phyloP scores from a whole-genome alignment of 2,113 vertebrate genomes.

The Cyanoderma ruficeps region DNA sequence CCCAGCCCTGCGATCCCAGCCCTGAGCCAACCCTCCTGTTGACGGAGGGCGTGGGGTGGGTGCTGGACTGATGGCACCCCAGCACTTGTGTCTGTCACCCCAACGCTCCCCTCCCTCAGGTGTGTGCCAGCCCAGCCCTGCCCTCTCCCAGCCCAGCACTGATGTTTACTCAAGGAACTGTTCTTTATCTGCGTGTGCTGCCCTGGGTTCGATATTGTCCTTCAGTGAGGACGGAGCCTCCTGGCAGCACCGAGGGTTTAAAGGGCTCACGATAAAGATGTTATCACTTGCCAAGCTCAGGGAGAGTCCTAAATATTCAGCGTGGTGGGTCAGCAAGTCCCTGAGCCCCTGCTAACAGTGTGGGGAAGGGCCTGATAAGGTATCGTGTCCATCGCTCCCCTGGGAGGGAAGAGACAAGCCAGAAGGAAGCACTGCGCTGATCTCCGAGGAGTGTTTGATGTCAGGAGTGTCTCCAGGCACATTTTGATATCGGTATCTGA shows the following conservation, averaged over 20 bases:
- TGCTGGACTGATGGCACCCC: background rate
- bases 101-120: background rate
- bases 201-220: background rate
- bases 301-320: background rate
- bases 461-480: background rate
- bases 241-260: background rate
- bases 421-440: background rate
- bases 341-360: background rate
- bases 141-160: rapidly evolving
- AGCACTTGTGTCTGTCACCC: background rate
- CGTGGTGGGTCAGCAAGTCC: background rate
- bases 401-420: background rate
- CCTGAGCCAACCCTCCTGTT: background rate
- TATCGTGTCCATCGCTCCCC: background rate
- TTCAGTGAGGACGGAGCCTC: background rate
- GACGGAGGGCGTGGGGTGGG: rapidly evolving
- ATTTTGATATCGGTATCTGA: background rate
- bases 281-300: background rate
- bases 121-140: background rate
- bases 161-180: background rate
- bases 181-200: background rate
- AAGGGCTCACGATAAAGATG: conserved; percentile 13
- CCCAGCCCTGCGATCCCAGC: background rate
- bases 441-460: background rate
- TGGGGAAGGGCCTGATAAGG: background rate